A percentile compares a stretch with the other conserved stretches of the same genome.
phyloP scores from a whole-genome alignment of 1,140 invertebrate species.

The Drosophila lowei region DNA sequence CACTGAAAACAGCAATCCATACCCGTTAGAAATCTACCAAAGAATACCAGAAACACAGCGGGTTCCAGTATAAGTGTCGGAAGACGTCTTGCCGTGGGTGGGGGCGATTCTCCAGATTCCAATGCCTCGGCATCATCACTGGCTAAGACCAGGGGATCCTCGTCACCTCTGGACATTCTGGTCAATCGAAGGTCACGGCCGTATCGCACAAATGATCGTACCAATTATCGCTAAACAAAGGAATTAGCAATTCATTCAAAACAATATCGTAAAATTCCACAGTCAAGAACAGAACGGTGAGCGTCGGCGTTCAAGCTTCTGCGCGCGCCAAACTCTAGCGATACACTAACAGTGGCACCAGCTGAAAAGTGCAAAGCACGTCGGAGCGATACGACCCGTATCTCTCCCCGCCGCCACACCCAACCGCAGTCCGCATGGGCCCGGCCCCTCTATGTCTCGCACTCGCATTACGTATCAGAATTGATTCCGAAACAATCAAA shows the following conservation, averaged over 20 bases:
- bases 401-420: neutral
- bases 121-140: slow-evolving; percentile 20
- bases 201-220: slow-evolving; percentile 18
- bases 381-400: slow-evolving; percentile 22
- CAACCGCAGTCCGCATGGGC: neutral
- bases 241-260: slow-evolving; percentile 65
- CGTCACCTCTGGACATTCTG: slow-evolving; percentile 17
- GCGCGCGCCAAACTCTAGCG: slow-evolving; percentile 51
- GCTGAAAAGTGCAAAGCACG: slow-evolving; percentile 27
- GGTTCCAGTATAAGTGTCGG: slow-evolving; percentile 67
- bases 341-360: slow-evolving; percentile 40
- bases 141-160: slow-evolving; percentile 10
- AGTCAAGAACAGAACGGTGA: slow-evolving; percentile 16
- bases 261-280: slow-evolving; percentile 15
- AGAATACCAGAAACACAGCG: slow-evolving; percentile 74
- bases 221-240: slow-evolving; percentile 55
- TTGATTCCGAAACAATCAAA: neutral
- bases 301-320: slow-evolving; percentile 12
- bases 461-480: neutral
- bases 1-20: neutral
- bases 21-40: slow-evolving; percentile 71
- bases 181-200: slow-evolving; percentile 14
- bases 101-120: neutral
- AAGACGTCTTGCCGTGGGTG: slow-evolving; percentile 6
- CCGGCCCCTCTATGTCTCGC: neutral